These are phyloP conservation scores for Plutella xylostella DNA, from an alignment of 2,888 invertebrate species.

Conservation along the genomic window DNA sequence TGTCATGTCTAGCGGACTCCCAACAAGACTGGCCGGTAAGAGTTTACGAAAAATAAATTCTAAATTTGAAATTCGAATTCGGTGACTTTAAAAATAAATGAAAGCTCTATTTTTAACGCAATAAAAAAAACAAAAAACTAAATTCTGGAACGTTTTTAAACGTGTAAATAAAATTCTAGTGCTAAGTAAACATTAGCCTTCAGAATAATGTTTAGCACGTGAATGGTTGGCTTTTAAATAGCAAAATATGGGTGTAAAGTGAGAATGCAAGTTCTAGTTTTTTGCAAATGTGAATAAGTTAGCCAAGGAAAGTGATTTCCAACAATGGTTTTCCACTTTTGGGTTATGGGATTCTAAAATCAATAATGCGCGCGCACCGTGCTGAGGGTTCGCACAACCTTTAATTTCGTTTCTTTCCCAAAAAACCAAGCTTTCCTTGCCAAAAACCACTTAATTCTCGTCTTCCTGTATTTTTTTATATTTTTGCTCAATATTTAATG, in stretches of 20 bases:
- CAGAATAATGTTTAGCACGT: neutral
- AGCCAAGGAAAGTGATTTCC: too few species aligned
- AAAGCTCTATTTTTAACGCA: neutral
- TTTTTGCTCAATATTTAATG: too few species aligned
- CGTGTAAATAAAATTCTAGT: neutral
- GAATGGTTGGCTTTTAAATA: neutral
- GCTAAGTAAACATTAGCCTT: neutral
- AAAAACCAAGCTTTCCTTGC: too few species aligned
- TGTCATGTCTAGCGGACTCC: conserved; percentile 20
- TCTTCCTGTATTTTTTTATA: too few species aligned
- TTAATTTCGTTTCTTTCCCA: too few species aligned
- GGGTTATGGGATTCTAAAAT: conserved; percentile 33
- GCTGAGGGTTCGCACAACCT: too few species aligned
- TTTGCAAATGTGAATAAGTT: too few species aligned
- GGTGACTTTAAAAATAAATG: neutral
- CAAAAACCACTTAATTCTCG: too few species aligned
- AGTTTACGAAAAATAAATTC: conserved; percentile 5
- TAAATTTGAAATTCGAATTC: too few species aligned
- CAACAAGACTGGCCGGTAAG: conserved; percentile 24
- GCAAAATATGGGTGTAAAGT: neutral
- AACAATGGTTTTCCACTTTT: conserved; percentile 10
- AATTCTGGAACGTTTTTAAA: neutral
- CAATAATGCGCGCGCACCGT: conserved; percentile 55
- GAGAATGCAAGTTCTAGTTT: neutral
- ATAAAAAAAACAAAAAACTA: neutral